Evolutionary conservation across 2,888 invertebrate genomes (phyloP), one percentile per base, ranked within the genome.

Genomic region (Adelognathus sp.): DNA sequence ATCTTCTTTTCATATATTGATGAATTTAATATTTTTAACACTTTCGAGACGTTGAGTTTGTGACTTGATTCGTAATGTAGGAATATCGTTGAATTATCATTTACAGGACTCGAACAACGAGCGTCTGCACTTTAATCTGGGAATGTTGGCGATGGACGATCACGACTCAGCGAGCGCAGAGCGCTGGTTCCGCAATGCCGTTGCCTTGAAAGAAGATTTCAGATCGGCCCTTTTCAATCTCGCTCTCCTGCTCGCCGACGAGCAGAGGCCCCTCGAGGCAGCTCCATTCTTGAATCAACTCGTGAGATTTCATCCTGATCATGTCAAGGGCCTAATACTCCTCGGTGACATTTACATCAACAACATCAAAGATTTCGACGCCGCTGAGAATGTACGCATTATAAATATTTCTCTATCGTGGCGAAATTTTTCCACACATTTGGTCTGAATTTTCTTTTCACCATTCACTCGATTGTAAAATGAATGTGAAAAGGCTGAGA

Each of bases 111-210:
- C 93, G 0, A 95, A 95, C 76, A 98, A 98, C 90, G 98, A 98
- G 90, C 94, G 98, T 78, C 96, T 98, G 3, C 97, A 97, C 92
- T 99, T 99, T 92, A 98, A 98, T 93, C 93, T 98, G 69, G 98
- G 98, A 82, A 98, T 99, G 98, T 92, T 99, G 52, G 96, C 98
- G 46, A 98, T 98, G 98, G 98, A 99, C 91, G 97, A 98, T 87
- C 95, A 96, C 50, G 96, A 98, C 89, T 96, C 96, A 46, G 95
- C 95, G 36, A 96, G 96, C 86, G 98, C 98, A 0, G 98, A 98
- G 91, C 94, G 96, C 70, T 98, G 97, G 96, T 98, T 98, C 92
- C 94, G 97, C 66, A 95, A 96, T 74, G 98, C 98, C 0, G 96
- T 97, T 0, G 96, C 96, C 85, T 92, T 97, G 11, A 98, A 98